Evolutionary conservation across 2,113 vertebrate species (phyloP).

Genomic region (Odontophorus gujanensis): DNA sequence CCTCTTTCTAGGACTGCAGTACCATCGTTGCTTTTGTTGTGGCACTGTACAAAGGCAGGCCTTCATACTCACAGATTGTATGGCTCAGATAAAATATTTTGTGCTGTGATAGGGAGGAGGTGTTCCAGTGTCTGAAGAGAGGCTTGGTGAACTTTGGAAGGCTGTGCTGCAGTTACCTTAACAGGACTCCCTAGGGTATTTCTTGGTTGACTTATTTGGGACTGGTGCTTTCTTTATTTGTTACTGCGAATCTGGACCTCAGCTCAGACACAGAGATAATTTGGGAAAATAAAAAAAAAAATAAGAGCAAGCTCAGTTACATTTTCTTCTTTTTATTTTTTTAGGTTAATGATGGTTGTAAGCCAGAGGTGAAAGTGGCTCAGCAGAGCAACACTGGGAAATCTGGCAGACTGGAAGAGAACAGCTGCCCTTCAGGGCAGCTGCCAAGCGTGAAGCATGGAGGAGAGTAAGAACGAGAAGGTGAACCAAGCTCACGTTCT

Average conservation of each 20-base stretch:
- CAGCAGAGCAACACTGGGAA: background rate
- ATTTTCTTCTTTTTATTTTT: conserved; percentile 6
- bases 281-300: background rate
- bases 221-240: background rate
- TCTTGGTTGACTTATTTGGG: background rate
- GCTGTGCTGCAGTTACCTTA: background rate
- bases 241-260: background rate
- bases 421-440: conserved; percentile 44
- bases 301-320: background rate
- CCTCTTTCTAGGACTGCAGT: background rate
- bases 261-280: background rate
- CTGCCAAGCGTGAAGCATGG: conserved; percentile 73
- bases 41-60: background rate
- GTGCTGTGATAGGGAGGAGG: background rate
- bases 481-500: conserved; percentile 87
- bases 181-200: rapidly evolving
- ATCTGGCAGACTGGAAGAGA: conserved; percentile 69
- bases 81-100: background rate
- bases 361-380: conserved; percentile 55
- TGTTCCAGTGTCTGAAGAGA: background rate
- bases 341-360: conserved; percentile 67
- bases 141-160: background rate
- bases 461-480: conserved; percentile 78
- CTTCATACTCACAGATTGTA: background rate
- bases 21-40: background rate